Evolutionary conservation across 2,113 vertebrate species (phyloP).

Genomic region (Notechis scutatus): DNA sequence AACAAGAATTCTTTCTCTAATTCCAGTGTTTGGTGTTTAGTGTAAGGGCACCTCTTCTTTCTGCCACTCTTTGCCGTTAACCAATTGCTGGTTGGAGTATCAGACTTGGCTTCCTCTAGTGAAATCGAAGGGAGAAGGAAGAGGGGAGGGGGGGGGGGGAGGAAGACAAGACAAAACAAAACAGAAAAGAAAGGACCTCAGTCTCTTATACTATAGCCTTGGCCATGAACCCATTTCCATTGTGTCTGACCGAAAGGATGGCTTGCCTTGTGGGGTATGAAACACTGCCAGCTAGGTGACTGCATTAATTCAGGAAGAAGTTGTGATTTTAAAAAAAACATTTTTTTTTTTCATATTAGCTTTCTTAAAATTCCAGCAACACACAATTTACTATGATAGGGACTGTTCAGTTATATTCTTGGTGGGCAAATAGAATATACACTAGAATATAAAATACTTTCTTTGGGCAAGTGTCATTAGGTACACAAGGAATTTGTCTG

Average conservation of each 20-base stretch:
- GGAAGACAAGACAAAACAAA: slow-evolving; percentile 55
- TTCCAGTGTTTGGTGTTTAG: slow-evolving; percentile 99
- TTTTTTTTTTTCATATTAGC: slow-evolving; percentile 32
- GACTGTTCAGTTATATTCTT: background rate
- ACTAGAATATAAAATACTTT: background rate
- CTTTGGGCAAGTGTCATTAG: background rate
- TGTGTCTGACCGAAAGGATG: slow-evolving; percentile 58
- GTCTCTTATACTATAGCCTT: slow-evolving; percentile 72
- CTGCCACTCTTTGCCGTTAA: slow-evolving; percentile 96
- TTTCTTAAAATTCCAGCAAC: slow-evolving; percentile 34
- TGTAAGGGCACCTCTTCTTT: slow-evolving; percentile 98
- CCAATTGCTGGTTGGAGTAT: slow-evolving; percentile 94
- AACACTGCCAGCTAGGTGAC: slow-evolving; percentile 43
- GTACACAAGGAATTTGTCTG: background rate
- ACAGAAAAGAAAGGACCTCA: slow-evolving; percentile 68
- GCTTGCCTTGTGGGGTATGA: slow-evolving; percentile 59
- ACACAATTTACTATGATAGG: background rate
- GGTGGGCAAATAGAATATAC: background rate
- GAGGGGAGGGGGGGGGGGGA: slow-evolving; percentile 63
- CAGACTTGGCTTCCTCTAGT: slow-evolving; percentile 89
- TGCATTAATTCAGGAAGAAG: slow-evolving; percentile 1
- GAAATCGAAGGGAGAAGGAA: slow-evolving; percentile 76
- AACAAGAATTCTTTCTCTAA: slow-evolving; percentile 99
- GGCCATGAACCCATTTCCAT: slow-evolving; percentile 73
- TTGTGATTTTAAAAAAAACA: background rate